Conservation (phyloP, 2,113 vertebrate species). For the Oncorhynchus tshawytscha region DNA sequence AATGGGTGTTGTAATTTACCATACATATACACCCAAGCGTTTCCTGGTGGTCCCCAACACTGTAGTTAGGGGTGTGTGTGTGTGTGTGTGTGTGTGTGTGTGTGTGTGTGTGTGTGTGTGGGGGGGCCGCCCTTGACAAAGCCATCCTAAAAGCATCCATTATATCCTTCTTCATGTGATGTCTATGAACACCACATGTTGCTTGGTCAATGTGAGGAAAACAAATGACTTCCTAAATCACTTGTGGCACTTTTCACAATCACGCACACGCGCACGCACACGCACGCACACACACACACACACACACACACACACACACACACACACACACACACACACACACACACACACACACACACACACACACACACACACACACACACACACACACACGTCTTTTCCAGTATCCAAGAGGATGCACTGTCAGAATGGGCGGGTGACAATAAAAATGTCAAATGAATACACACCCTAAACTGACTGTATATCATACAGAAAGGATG, state of each 20-base stretch:
- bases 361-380: neutral
- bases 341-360: too few relatives aligned
- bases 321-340: too few relatives aligned
- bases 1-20: slow-evolving; percentile 63
- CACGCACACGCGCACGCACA: neutral
- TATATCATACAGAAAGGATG: neutral
- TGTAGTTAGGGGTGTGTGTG: slow-evolving; percentile 48
- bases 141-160: slow-evolving; percentile 62
- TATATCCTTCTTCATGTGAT: slow-evolving; percentile 57
- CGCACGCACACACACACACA: neutral
- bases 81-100: too few relatives aligned
- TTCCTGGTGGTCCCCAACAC: slow-evolving; percentile 69
- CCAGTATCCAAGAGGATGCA: too few relatives aligned
- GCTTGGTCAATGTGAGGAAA: slow-evolving; percentile 22
- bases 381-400: neutral
- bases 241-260: slow-evolving; percentile 56
- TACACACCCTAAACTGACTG: neutral
- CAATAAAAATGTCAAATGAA: too few relatives aligned
- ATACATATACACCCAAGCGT: slow-evolving; percentile 30
- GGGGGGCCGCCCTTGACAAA: slow-evolving; percentile 42
- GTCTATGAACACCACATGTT: slow-evolving; percentile 74
- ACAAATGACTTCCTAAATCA: slow-evolving; percentile 69
- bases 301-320: neutral
- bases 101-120: slow-evolving; percentile 15
- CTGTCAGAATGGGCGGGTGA: too few relatives aligned